Evolutionary conservation across 2,113 vertebrate species (phyloP).

Genomic region (Cettia cetti): DNA sequence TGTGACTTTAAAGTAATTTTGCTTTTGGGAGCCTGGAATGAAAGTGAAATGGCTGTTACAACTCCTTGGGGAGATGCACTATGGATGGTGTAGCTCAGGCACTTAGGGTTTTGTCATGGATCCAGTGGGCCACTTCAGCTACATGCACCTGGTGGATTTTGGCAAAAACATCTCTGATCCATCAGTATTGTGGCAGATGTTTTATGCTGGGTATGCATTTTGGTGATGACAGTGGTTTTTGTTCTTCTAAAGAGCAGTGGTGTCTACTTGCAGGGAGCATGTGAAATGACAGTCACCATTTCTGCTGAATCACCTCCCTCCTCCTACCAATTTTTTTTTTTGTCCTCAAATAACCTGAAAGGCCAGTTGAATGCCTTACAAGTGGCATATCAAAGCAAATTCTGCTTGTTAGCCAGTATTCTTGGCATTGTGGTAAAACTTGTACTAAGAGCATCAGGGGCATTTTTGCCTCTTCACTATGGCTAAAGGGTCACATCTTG

Average conservation of each 20-base stretch:
- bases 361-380: neutral
- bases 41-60: neutral
- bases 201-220: neutral
- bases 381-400: neutral
- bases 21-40: neutral
- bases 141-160: neutral
- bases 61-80: neutral
- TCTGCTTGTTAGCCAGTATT: neutral
- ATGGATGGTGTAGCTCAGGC: neutral
- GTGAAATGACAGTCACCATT: neutral
- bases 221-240: neutral
- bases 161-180: neutral
- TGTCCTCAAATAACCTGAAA: neutral
- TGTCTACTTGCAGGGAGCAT: neutral
- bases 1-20: neutral
- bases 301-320: neutral
- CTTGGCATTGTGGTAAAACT: neutral
- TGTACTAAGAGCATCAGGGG: neutral
- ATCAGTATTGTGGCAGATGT: neutral
- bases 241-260: neutral
- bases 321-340: neutral
- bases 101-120: neutral
- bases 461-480: neutral
- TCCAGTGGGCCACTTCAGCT: neutral
- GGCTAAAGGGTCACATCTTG: neutral